Evolutionary conservation across 2,113 vertebrate species (phyloP), one percentile per base, ranked within the genome.

Genomic region (Cygnus atratus): DNA sequence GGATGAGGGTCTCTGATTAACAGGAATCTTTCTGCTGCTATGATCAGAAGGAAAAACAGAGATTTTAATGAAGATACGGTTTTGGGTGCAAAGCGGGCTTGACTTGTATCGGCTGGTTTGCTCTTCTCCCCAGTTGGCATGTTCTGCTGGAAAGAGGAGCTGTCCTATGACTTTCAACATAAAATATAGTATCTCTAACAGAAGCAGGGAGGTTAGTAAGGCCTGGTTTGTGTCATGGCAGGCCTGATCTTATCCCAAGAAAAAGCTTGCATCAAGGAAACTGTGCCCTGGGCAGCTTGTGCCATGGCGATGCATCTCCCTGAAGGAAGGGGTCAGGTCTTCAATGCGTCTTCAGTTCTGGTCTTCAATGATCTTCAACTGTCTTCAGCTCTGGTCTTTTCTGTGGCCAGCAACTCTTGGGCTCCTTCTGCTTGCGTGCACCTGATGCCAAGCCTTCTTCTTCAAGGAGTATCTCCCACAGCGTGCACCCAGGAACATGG

Each of bases 251-350:
- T 44, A 87, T 35, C 57, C 59, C 61, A 35, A 0, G 1, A 71
- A 92, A 33, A 28, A 76, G 39, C 43, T 84, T 67, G 43, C 16
- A 22, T 31, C 1, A 9, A 54, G 68, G 24, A 70, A 73, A 16
- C 58, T 48, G 33, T 33, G 29, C 31, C 25, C 61, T 33, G 19
- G 43, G 28, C 62, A 52, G 35, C 54, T 82, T 68, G 59, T 93
- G 62, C 54, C 0, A 0, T 75, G 20, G 0, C 24, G 2, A 6
- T 4, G n/a, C 39, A 11, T 76, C 43, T 84, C 21, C 28, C 43
- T 82, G 46, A 39, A 75, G 41, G n/a, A 79, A 29, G 3, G 4
- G 7, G 5, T 81, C 25, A 52, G 35, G 33, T 84, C 44, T 59
- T 58, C 8, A 6, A 5, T 48, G 20, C 10, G 5, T 48, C 46